Percentiles rank a stretch among this genome's conserved stretches.
Evolutionary conservation across 2,888 invertebrate species (phyloP).

Genomic region (Listrodromus nycthemerus): DNA sequence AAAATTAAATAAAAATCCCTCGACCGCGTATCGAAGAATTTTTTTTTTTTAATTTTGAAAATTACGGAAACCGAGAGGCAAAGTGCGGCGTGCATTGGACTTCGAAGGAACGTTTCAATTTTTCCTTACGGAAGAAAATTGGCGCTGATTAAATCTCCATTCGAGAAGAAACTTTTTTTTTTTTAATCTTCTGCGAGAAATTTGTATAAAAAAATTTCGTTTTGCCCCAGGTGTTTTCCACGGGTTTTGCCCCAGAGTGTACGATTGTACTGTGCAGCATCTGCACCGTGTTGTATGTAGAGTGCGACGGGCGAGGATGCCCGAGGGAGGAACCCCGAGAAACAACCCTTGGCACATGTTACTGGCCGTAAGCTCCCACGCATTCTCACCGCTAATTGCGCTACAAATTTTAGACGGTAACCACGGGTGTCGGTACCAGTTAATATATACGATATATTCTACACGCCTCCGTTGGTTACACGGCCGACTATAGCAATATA

Average conservation of each 20-base stretch:
- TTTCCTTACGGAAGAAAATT: too few species aligned
- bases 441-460: slow-evolving; percentile 20
- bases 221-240: background rate
- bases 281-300: slow-evolving; percentile 56
- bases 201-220: too few species aligned
- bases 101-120: too few species aligned
- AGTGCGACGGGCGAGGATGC: slow-evolving; percentile 8
- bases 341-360: slow-evolving; percentile 63
- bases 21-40: too few species aligned
- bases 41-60: background rate
- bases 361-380: slow-evolving; percentile 60
- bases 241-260: background rate
- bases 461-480: background rate
- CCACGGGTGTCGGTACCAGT: slow-evolving; percentile 55
- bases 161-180: too few species aligned
- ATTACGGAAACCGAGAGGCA: slow-evolving; percentile 44
- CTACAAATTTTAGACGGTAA: slow-evolving; percentile 60
- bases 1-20: background rate
- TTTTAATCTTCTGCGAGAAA: too few species aligned
- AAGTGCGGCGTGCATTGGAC: slow-evolving; percentile 24
- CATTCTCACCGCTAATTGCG: slow-evolving; percentile 61
- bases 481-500: slow-evolving; percentile 26
- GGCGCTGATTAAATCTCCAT: too few species aligned
- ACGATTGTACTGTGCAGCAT: slow-evolving; percentile 53
- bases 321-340: slow-evolving; percentile 23